Conservation (phyloP, 2,888 invertebrate genomes). For the Euzophera pinguis region DNA sequence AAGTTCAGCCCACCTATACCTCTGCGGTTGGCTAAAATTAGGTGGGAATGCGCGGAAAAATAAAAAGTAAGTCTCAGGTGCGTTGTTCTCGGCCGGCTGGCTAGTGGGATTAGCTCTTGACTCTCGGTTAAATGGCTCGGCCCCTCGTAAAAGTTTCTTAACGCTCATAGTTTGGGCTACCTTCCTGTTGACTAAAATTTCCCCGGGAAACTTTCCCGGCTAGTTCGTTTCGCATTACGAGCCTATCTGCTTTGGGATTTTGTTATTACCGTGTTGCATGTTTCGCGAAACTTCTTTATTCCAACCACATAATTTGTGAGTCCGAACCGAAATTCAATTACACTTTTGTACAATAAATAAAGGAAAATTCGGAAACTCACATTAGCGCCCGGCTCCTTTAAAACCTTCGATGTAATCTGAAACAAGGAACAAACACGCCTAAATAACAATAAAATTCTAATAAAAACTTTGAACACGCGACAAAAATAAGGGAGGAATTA, state of each 20-base stretch:
- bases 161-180: conserved; percentile 66
- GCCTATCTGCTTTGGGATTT: conserved; percentile 54
- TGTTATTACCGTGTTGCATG: conserved; percentile 44
- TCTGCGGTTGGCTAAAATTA: conserved; percentile 66
- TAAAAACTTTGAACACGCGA: conserved; percentile 79
- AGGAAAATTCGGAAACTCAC: conserved; percentile 72
- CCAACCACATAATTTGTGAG: conserved; percentile 28
- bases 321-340: conserved; percentile 54
- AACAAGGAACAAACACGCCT: conserved; percentile 80
- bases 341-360: conserved; percentile 60
- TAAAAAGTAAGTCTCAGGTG: conserved; percentile 75
- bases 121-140: conserved; percentile 68
- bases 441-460: conserved; percentile 80
- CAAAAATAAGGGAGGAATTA: conserved; percentile 74
- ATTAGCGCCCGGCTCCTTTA: conserved; percentile 75
- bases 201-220: conserved; percentile 55
- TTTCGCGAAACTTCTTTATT: conserved; percentile 55
- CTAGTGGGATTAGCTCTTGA: conserved; percentile 71
- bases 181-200: conserved; percentile 60
- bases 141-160: conserved; percentile 76
- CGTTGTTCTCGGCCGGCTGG: conserved; percentile 48
- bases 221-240: conserved; percentile 55
- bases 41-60: conserved; percentile 74
- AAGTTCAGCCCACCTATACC: conserved; percentile 75
- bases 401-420: conserved; percentile 77